These are phyloP conservation scores for Himalopsyche kuldschensis DNA, from an alignment of 2,888 invertebrate genomes.

Conservation along the genomic window DNA sequence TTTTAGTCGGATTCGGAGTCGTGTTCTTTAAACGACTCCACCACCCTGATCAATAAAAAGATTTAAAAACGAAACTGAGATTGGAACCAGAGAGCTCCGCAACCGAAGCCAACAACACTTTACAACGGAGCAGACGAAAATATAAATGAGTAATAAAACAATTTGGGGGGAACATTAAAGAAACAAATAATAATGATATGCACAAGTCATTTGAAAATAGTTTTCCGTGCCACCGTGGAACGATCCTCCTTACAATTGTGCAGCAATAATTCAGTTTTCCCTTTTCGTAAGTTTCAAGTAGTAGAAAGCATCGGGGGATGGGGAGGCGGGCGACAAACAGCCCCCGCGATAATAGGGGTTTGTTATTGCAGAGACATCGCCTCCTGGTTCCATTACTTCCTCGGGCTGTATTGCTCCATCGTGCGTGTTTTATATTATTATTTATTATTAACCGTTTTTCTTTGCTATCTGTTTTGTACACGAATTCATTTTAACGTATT, in stretches of 20 bases:
- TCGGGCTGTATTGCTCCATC: background rate
- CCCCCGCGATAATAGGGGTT: background rate
- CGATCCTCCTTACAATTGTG: background rate
- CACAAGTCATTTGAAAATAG: background rate
- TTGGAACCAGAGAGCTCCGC: too few relatives aligned
- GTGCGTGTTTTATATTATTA: slow-evolving; percentile 36
- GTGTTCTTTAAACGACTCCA: too few relatives aligned
- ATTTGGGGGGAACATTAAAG: background rate
- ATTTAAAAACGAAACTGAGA: too few relatives aligned
- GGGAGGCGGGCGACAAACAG: background rate
- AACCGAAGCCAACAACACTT: too few relatives aligned
- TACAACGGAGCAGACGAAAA: too few relatives aligned
- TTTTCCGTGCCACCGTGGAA: background rate
- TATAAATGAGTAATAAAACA: too few relatives aligned
- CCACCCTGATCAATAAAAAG: too few relatives aligned
- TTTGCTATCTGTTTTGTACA: slow-evolving; percentile 38
- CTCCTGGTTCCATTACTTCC: background rate
- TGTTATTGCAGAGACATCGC: background rate
- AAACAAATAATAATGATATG: background rate
- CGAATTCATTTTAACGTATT: slow-evolving; percentile 38
- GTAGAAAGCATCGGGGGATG: background rate
- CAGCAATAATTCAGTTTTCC: background rate
- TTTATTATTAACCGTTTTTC: slow-evolving; percentile 38
- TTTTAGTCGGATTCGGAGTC: too few relatives aligned
- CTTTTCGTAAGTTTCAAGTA: background rate